Percentiles rank a stretch among this genome's conserved stretches.
Evolutionary conservation across 2,888 invertebrate species (phyloP).

Genomic region (Drosophila buzzatii): DNA sequence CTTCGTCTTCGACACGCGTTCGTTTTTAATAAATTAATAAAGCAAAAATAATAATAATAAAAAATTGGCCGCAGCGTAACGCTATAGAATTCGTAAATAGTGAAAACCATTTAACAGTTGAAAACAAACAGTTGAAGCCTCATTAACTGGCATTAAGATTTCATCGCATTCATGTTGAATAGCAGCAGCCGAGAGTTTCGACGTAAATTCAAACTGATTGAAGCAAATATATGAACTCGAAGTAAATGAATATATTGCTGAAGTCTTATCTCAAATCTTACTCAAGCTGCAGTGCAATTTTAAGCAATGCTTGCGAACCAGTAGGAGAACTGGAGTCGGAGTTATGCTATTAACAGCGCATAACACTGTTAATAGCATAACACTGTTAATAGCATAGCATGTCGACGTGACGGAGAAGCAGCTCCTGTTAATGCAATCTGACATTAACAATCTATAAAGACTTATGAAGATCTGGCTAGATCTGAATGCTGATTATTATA

Average conservation of each 20-base stretch:
- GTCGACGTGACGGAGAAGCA: too few species aligned
- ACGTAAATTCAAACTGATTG: not conserved
- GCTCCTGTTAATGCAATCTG: too few species aligned
- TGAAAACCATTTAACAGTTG: conserved; percentile 31
- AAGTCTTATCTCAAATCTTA: too few species aligned
- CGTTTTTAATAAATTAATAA: conserved; percentile 79
- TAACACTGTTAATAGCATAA: too few species aligned
- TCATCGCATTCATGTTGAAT: conserved; percentile 19
- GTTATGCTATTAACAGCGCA: too few species aligned
- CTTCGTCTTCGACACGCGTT: conserved; percentile 42
- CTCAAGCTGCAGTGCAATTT: not conserved
- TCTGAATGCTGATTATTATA: too few species aligned
- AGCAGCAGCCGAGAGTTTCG: not conserved
- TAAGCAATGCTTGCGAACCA: too few species aligned
- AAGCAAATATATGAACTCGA: not conserved
- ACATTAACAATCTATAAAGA: not conserved
- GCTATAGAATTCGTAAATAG: conserved; percentile 55
- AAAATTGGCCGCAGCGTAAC: conserved; percentile 38
- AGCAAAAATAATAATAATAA: not conserved
- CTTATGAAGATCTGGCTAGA: not conserved
- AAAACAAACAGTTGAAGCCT: conserved; percentile 54
- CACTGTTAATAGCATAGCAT: too few species aligned
- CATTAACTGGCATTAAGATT: conserved; percentile 54
- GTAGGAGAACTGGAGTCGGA: too few species aligned
- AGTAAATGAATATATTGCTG: not conserved